These are phyloP conservation scores for Eupeodes corollae DNA, from an alignment of 1,140 invertebrate species.

Conservation along the genomic window DNA sequence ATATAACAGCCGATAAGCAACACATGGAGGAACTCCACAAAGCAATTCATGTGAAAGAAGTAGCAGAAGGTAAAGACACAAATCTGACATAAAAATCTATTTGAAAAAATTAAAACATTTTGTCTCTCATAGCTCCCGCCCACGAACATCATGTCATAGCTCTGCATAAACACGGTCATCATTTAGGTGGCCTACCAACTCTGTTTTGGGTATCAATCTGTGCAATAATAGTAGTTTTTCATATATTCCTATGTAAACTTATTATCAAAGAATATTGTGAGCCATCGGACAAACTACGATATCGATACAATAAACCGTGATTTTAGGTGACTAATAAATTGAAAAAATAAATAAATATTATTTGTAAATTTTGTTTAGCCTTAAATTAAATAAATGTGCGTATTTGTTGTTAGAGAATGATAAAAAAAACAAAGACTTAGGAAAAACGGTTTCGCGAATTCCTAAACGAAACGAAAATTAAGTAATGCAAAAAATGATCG, in stretches of 20 bases:
- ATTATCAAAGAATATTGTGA: conserved; percentile 85
- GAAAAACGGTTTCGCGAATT: too few relatives aligned
- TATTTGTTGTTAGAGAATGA: too few relatives aligned
- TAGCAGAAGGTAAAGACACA: conserved; percentile 56
- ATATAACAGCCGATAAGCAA: conserved; percentile 79
- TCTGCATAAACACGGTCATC: conserved; percentile 83
- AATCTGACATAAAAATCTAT: background rate
- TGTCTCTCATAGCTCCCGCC: conserved; percentile 60
- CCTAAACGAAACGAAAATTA: too few relatives aligned
- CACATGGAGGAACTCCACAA: conserved; percentile 87
- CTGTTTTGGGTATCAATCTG: conserved; percentile 88
- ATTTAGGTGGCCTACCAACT: conserved; percentile 77
- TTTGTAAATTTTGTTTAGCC: background rate
- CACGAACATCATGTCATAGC: conserved; percentile 88
- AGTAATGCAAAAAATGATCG: too few relatives aligned
- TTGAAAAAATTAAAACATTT: background rate
- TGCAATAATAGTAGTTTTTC: conserved; percentile 83
- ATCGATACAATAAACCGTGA: conserved; percentile 54
- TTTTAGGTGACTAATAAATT: conserved; percentile 16
- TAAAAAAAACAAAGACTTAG: too few relatives aligned
- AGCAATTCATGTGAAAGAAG: conserved; percentile 81
- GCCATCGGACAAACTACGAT: conserved; percentile 50
- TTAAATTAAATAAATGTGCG: too few relatives aligned
- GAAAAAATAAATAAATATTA: conserved; percentile 7
- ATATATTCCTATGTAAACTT: conserved; percentile 87